Percentiles rank a stretch among this genome's conserved stretches.
Conservation (phyloP, 1,140 invertebrate genomes). For the Anastrepha ludens region DNA sequence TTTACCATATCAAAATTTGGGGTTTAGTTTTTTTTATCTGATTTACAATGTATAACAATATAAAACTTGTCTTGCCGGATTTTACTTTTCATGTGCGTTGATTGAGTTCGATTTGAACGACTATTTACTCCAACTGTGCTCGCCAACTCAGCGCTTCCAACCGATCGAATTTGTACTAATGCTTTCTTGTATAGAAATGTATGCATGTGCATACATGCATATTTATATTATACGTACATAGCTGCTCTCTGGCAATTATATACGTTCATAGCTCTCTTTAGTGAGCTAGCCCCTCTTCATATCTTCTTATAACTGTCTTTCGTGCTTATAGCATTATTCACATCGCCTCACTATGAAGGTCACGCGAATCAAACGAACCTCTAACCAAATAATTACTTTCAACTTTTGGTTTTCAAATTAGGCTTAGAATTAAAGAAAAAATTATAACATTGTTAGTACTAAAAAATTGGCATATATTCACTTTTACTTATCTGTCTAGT, state of each 20-base stretch:
- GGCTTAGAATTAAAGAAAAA: slow-evolving; percentile 3
- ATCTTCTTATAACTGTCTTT: slow-evolving; percentile 35
- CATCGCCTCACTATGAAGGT: slow-evolving; percentile 27
- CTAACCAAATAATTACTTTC: slow-evolving; percentile 30
- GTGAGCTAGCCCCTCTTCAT: background rate
- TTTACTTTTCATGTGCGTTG: slow-evolving; percentile 23
- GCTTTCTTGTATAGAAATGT: background rate
- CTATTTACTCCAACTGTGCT: background rate
- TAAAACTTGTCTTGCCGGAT: slow-evolving; percentile 19
- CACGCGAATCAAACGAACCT: slow-evolving; percentile 21
- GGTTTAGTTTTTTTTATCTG: background rate
- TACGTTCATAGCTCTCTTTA: background rate
- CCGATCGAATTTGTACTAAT: background rate
- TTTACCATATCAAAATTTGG: background rate
- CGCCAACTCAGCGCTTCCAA: background rate
- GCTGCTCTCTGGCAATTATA: background rate
- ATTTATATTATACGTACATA: background rate
- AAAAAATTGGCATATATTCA: too few relatives aligned
- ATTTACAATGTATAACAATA: slow-evolving; percentile 20
- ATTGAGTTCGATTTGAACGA: background rate
- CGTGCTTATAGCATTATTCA: background rate
- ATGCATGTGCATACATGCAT: too few relatives aligned
- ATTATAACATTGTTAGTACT: background rate
- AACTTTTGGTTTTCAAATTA: background rate
- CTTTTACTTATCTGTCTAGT: too few relatives aligned